Evolutionary conservation across 2,888 invertebrate species (phyloP).

Genomic region (Mechanitis mazaeus): DNA sequence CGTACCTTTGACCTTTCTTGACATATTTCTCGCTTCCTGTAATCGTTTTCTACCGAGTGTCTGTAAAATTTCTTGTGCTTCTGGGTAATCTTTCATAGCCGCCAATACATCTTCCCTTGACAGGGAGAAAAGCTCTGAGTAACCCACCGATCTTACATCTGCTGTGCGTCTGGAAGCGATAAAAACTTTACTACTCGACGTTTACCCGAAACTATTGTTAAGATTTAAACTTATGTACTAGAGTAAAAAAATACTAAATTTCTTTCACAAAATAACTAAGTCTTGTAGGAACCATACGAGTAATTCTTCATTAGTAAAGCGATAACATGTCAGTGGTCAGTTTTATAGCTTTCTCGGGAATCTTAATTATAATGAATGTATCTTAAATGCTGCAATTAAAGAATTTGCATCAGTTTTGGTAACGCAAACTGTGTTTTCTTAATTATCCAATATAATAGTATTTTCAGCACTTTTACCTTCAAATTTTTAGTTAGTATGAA

Average conservation of each 20-base stretch:
- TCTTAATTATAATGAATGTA: too few relatives aligned
- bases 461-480: too few relatives aligned
- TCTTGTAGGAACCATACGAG: background rate
- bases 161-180: conserved; percentile 86
- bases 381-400: too few relatives aligned
- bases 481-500: too few relatives aligned
- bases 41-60: conserved; percentile 89
- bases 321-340: conserved; percentile 1
- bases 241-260: too few relatives aligned
- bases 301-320: conserved; percentile 1
- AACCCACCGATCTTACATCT: conserved; percentile 96
- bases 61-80: conserved; percentile 95
- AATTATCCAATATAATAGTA: too few relatives aligned
- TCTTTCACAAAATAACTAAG: too few relatives aligned
- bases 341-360: background rate
- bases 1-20: conserved; percentile 48
- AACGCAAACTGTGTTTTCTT: too few relatives aligned
- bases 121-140: conserved; percentile 94
- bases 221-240: too few relatives aligned
- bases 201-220: conserved; percentile 1
- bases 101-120: conserved; percentile 95
- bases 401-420: too few relatives aligned
- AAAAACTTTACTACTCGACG: conserved; percentile 13
- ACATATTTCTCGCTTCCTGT: conserved; percentile 86
- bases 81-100: conserved; percentile 98